Conservation (phyloP, 2,888 invertebrate genomes). For the Oxystoma pomonae region DNA sequence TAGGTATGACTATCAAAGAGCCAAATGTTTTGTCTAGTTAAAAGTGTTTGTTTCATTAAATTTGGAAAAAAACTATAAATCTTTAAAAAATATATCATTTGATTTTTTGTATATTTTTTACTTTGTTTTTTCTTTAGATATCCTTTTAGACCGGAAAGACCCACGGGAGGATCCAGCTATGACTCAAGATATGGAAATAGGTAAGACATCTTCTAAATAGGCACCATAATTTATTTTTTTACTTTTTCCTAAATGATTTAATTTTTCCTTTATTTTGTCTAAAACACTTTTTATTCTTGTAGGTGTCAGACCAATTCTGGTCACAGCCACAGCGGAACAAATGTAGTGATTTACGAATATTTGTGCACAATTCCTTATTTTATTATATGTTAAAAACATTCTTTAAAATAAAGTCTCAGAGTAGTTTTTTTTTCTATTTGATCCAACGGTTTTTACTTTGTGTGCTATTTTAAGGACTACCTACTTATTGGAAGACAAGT, state of each 20-base stretch:
- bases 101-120: neutral
- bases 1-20: no score
- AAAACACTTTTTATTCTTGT: neutral
- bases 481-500: no score
- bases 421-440: no score
- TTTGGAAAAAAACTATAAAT: neutral
- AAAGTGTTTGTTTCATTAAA: no score
- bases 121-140: neutral
- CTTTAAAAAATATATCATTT: neutral
- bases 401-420: no score
- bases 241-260: no score
- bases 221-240: neutral
- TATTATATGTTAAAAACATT: neutral
- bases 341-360: neutral
- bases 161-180: neutral
- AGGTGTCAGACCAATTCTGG: neutral
- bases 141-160: neutral
- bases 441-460: no score
- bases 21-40: no score
- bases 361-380: neutral
- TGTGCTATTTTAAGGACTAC: no score
- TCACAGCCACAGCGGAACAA: neutral
- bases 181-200: slow-evolving; percentile 42
- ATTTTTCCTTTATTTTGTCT: neutral
- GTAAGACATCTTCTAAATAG: neutral